phyloP scores from a whole-genome alignment of 2,797 vertebrate genomes.

The Acanthurus tractus region DNA sequence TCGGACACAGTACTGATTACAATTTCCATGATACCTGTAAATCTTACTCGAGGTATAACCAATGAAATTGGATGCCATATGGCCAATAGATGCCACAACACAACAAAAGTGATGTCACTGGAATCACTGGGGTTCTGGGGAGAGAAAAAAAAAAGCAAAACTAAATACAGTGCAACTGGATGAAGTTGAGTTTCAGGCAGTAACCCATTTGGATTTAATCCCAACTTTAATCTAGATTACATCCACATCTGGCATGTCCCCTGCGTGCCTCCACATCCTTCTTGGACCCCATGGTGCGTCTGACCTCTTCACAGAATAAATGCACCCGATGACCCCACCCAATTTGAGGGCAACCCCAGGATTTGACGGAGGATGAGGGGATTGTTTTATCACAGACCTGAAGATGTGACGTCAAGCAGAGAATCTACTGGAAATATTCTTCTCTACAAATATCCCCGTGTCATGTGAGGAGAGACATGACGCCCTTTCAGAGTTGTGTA shows the following conservation, averaged over 20 bases:
- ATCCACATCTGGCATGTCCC: constrained; percentile 73
- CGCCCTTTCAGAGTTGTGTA: constrained; percentile 11
- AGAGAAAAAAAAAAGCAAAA: constrained; percentile 6
- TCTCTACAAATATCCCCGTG: not conserved
- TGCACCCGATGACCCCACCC: not conserved
- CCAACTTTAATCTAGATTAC: constrained; percentile 79
- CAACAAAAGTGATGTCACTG: not conserved
- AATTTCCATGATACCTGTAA: constrained; percentile 25
- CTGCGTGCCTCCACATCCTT: constrained; percentile 31
- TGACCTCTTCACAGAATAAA: constrained; percentile 40
- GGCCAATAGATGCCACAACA: not conserved
- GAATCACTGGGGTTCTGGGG: constrained; percentile 31
- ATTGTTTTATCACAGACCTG: constrained; percentile 23
- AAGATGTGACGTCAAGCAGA: constrained; percentile 16
- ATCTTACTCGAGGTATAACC: constrained; percentile 20
- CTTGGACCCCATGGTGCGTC: constrained; percentile 24
- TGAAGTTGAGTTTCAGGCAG: constrained; percentile 44
- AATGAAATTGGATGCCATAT: constrained; percentile 44
- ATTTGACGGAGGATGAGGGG: constrained; percentile 15
- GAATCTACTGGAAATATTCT: not conserved
- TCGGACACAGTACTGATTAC: constrained; percentile 2
- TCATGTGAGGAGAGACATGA: constrained; percentile 24
- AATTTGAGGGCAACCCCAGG: constrained; percentile 12
- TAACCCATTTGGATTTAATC: constrained; percentile 66
- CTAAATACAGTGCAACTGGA: constrained; percentile 48